Percentiles rank a stretch among this genome's conserved stretches.
Evolutionary conservation across 2,888 invertebrate genomes (phyloP).

Genomic region (Lampropteryx suffumata): DNA sequence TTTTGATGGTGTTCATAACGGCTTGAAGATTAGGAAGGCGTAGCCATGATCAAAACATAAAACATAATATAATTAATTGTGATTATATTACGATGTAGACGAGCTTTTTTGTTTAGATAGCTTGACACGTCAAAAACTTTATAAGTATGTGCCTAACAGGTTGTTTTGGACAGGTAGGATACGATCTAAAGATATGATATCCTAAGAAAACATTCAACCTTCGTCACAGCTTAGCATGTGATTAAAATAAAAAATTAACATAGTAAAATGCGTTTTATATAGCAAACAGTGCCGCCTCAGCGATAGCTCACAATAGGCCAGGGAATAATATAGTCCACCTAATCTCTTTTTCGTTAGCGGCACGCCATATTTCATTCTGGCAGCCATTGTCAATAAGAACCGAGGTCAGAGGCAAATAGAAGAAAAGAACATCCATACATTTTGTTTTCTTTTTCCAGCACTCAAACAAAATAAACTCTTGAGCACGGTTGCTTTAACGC

Average conservation of each 20-base stretch:
- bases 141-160: constrained; percentile 4
- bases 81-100: no score
- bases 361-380: constrained; percentile 81
- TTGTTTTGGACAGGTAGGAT: constrained; percentile 19
- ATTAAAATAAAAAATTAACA: constrained; percentile 63
- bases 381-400: constrained; percentile 80
- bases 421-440: constrained; percentile 69
- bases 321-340: constrained; percentile 72
- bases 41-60: no score
- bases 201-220: constrained; percentile 64
- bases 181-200: constrained; percentile 35
- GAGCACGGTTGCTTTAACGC: constrained; percentile 69
- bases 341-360: constrained; percentile 78
- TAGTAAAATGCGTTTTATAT: constrained; percentile 53
- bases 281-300: constrained; percentile 62
- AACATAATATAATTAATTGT: no score
- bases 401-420: constrained; percentile 80
- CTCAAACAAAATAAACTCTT: constrained; percentile 76
- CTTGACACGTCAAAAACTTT: constrained; percentile 1
- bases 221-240: constrained; percentile 65
- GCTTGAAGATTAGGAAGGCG: no score
- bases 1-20: no score
- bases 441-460: constrained; percentile 76
- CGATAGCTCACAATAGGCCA: constrained; percentile 53
- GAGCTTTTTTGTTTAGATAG: neutral